phyloP scores from a whole-genome alignment of 1,140 invertebrate genomes.

The Popillia japonica region DNA sequence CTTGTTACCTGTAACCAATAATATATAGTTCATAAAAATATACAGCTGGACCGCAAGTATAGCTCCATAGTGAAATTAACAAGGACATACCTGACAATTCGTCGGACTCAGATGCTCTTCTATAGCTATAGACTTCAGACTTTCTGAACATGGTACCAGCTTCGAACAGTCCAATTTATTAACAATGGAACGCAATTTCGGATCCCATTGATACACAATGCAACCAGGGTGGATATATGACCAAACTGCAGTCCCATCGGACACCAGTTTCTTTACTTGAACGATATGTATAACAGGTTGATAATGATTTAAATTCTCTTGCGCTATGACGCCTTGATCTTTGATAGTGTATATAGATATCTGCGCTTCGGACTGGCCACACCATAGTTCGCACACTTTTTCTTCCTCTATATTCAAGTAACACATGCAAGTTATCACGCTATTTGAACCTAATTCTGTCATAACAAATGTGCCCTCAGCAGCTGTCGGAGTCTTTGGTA shows the following conservation, averaged over 20 bases:
- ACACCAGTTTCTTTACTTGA: constrained; percentile 70
- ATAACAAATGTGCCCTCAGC: constrained; percentile 78
- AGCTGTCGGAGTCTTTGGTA: constrained; percentile 68
- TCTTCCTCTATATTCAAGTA: constrained; percentile 10
- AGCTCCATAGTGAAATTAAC: neutral
- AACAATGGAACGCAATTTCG: constrained; percentile 69
- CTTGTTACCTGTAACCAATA: constrained; percentile 74
- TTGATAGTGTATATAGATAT: constrained; percentile 73
- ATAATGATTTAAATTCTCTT: constrained; percentile 70
- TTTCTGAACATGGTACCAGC: constrained; percentile 90
- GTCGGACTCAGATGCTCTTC: constrained; percentile 85
- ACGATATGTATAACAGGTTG: constrained; percentile 66
- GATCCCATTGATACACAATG: constrained; percentile 87
- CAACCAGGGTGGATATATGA: constrained; percentile 83
- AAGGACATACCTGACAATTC: constrained; percentile 73
- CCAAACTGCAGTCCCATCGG: constrained; percentile 71
- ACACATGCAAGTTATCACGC: constrained; percentile 66
- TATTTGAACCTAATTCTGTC: constrained; percentile 75
- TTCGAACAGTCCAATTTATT: constrained; percentile 92
- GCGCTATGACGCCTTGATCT: constrained; percentile 68
- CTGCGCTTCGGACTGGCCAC: constrained; percentile 77
- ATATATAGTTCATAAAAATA: neutral
- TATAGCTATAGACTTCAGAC: constrained; percentile 88
- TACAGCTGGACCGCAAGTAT: neutral
- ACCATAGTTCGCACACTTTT: constrained; percentile 75